Conservation (phyloP, 2,113 vertebrate genomes). For the Elanoides forficatus region DNA sequence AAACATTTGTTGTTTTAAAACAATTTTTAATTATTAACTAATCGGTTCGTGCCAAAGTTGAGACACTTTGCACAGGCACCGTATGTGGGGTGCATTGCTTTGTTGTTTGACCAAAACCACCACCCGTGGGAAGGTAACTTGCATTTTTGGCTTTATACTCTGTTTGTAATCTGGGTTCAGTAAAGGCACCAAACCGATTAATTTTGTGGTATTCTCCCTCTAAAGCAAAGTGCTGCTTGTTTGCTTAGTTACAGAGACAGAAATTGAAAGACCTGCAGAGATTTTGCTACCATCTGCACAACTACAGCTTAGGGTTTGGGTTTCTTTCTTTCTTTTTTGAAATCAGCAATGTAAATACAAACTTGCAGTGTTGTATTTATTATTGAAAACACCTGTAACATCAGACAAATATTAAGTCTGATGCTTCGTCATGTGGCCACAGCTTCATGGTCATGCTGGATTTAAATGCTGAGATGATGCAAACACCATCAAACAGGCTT, state of each 20-base stretch:
- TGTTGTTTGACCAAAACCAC: not conserved
- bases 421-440: not conserved
- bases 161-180: not conserved
- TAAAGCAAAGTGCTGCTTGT: not conserved
- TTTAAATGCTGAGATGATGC: not conserved
- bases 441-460: not conserved
- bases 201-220: not conserved
- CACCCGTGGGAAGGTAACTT: not conserved
- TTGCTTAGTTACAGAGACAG: not conserved
- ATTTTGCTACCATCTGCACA: not conserved
- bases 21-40: not conserved
- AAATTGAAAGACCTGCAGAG: not conserved
- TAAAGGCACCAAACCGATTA: not conserved
- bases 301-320: not conserved
- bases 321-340: not conserved
- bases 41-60: not conserved
- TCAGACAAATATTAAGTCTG: not conserved
- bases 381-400: not conserved
- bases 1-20: not conserved
- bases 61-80: not conserved
- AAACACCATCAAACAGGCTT: not conserved
- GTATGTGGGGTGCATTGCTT: accelerated
- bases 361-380: not conserved
- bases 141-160: not conserved
- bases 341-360: not conserved